Percentiles rank a stretch among this genome's conserved stretches.
These are phyloP conservation scores for Vireo altiloquus DNA, from an alignment of 2,113 vertebrate species.

Conservation along the genomic window DNA sequence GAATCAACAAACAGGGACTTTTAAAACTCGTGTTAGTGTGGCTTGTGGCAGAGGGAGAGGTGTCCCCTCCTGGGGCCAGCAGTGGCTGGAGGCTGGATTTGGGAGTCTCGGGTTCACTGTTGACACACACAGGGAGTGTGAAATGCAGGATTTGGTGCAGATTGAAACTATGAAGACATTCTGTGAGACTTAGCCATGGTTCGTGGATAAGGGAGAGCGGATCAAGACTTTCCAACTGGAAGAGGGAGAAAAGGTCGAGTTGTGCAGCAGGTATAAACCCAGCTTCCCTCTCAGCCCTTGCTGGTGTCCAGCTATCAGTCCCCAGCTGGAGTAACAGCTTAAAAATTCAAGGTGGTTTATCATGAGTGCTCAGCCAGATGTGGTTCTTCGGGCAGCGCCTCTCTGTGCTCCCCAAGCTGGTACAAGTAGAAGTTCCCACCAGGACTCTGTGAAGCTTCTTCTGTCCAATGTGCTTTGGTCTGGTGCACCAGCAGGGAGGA, in stretches of 20 bases:
- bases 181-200: neutral
- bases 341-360: neutral
- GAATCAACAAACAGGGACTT: neutral
- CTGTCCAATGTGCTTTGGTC: neutral
- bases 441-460: neutral
- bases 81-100: neutral
- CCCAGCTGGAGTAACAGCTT: neutral
- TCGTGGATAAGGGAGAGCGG: neutral
- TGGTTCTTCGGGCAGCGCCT: neutral
- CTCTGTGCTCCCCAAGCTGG: neutral
- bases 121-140: rapidly evolving
- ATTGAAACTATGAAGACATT: rapidly evolving
- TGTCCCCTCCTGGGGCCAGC: neutral
- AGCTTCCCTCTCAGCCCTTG: neutral
- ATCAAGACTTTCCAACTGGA: neutral
- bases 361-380: neutral
- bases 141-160: neutral
- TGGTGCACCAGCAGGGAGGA: neutral
- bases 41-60: neutral
- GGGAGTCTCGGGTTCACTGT: neutral
- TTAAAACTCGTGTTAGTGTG: neutral
- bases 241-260: neutral
- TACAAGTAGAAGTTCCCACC: neutral
- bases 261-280: neutral
- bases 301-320: neutral